These are phyloP conservation scores for Listronotus bonariensis DNA, from an alignment of 1,140 invertebrate genomes.

Conservation along the genomic window DNA sequence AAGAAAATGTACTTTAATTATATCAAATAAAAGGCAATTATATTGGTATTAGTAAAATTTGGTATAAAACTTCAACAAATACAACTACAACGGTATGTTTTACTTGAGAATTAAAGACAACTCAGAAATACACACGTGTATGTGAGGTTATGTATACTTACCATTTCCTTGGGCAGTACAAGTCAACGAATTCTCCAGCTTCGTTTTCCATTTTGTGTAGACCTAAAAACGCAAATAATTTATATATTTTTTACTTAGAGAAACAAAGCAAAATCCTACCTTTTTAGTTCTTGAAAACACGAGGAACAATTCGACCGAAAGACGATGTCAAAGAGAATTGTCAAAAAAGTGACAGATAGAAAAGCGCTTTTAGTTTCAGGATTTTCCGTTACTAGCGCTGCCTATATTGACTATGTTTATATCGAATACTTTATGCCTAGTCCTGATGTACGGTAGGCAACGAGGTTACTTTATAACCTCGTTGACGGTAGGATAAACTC, in stretches of 20 bases:
- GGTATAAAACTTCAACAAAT: not conserved
- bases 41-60: conserved; percentile 7
- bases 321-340: conserved; percentile 1
- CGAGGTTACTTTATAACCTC: no score
- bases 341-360: not conserved
- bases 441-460: no score
- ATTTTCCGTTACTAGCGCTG: no score
- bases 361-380: no score
- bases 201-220: conserved; percentile 92
- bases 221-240: conserved; percentile 26
- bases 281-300: conserved; percentile 9
- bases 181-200: conserved; percentile 93
- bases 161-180: conserved; percentile 99
- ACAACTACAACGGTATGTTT: no score
- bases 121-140: conserved; percentile 54
- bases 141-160: conserved; percentile 59
- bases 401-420: no score
- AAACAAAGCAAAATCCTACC: not conserved
- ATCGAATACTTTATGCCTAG: no score
- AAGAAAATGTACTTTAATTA: not conserved
- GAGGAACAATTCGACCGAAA: not conserved
- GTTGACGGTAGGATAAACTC: no score
- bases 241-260: not conserved
- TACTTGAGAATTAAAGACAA: not conserved
- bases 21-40: conserved; percentile 3